Evolutionary conservation across 1,140 invertebrate genomes (phyloP).

Genomic region (Drosophila pandora): DNA sequence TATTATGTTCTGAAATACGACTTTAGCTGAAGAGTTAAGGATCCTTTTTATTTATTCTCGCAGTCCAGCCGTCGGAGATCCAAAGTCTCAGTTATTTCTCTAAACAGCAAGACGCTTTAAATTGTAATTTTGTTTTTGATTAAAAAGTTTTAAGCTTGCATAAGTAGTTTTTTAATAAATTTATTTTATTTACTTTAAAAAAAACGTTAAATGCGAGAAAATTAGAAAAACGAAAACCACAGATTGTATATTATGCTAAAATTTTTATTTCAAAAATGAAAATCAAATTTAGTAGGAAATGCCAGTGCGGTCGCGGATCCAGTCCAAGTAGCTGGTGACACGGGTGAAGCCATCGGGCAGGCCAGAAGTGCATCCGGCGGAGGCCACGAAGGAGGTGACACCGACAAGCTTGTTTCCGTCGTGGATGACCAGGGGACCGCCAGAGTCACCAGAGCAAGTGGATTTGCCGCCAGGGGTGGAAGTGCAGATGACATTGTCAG

Average conservation of each 20-base stretch:
- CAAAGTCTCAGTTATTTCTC: too few relatives aligned
- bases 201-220: neutral
- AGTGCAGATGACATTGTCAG: slow-evolving; percentile 51
- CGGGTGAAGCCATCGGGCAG: slow-evolving; percentile 84
- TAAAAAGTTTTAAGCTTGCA: too few relatives aligned
- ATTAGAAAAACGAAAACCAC: neutral
- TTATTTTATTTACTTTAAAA: too few relatives aligned
- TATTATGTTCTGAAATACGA: too few relatives aligned
- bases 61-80: too few relatives aligned
- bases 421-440: slow-evolving; percentile 84
- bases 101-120: too few relatives aligned
- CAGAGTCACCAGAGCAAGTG: slow-evolving; percentile 84
- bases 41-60: too few relatives aligned
- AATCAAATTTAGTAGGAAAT: slow-evolving; percentile 32
- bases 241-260: neutral
- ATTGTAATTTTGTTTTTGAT: too few relatives aligned
- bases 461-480: slow-evolving; percentile 39
- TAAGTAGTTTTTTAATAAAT: too few relatives aligned
- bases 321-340: slow-evolving; percentile 84
- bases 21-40: too few relatives aligned
- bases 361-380: slow-evolving; percentile 38
- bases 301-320: slow-evolving; percentile 83
- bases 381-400: slow-evolving; percentile 78
- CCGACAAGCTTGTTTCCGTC: slow-evolving; percentile 84
- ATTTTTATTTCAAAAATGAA: slow-evolving; percentile 5